Base-by-base conservation (phyloP, 2,113 vertebrate species). In the Isurus oxyrinchus region DNA sequence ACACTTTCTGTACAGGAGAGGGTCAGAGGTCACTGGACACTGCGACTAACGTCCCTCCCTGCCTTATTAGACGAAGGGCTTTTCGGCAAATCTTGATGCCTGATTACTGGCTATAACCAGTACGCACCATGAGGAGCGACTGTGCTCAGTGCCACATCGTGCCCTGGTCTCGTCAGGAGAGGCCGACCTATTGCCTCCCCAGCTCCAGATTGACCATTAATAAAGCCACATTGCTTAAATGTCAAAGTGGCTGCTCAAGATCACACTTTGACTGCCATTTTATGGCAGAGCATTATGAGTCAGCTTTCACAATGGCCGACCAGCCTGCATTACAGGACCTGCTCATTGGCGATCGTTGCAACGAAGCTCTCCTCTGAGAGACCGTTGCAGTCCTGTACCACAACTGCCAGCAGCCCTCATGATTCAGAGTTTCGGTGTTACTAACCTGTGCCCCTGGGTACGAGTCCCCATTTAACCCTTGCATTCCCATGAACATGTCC, bases 401-500 rank as follows among this genome's bases (percentile, higher is more conserved):
- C 25, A 72, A 8, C 69, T 4, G 7, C 7, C 6, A 5, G 27
- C 6, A 72, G 2, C 67, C 61, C 25, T 69, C 21, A 69, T 19
- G 21, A 5, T 69, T 25, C 25, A 25, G 69, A 27, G 27, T 19
- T 16, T 53, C 21, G 23, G 49, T 10, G 27, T 35, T 91, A 87
- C 98, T 97, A 97, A 99, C 99, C 98, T 99, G 98, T 96, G 98
- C 97, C 96, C 98, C 98, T 96, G 98, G 97, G 96, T 98, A 98
- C 97, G 98, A 98, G 61, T 99, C 98, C 96, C 98, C 98, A 1
- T 99, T 99, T 97, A 99, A 98, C 87, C 98, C 98, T 72, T 98
- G 98, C 97, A 98, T 98, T 93, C 98, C 98, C 79, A 99, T 98
- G 97, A 99, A 99, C 97, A 99, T 98, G 97, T 99, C 99, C 97